phyloP scores from a whole-genome alignment of 2,113 vertebrate species.

The Mirza zaza region DNA sequence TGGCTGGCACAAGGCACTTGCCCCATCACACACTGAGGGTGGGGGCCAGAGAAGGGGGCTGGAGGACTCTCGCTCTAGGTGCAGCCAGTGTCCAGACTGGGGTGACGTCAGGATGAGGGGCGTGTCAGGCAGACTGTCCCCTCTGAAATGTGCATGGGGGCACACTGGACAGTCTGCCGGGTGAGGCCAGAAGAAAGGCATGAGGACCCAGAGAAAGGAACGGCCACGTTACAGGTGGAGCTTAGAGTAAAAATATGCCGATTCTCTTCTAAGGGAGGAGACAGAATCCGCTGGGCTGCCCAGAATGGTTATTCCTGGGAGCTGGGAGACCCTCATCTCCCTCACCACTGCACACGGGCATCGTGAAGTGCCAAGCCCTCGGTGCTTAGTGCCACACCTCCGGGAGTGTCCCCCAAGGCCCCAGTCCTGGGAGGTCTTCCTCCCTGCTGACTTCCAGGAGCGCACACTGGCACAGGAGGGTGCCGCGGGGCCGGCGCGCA shows the following conservation, averaged over 20 bases:
- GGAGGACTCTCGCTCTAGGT: not conserved
- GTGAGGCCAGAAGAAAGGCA: not conserved
- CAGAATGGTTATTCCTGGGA: not conserved
- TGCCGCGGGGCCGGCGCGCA: not conserved
- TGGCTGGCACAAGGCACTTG: not conserved
- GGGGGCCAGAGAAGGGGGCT: not conserved
- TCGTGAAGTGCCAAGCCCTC: not conserved
- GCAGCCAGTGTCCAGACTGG: not conserved
- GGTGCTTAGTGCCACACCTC: not conserved
- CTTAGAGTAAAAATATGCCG: not conserved
- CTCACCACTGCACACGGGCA: rapidly evolving
- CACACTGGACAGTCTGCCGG: not conserved
- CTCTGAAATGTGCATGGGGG: not conserved
- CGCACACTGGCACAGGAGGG: rapidly evolving
- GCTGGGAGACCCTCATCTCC: rapidly evolving
- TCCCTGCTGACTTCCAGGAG: not conserved
- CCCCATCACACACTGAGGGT: too few relatives aligned
- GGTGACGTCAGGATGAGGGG: rapidly evolving
- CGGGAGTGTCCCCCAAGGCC: not conserved
- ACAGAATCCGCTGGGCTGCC: not conserved
- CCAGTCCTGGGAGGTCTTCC: not conserved
- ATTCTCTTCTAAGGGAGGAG: not conserved
- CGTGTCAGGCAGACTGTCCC: not conserved
- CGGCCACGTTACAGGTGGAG: too few relatives aligned
- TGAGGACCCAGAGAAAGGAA: not conserved